phyloP scores from a whole-genome alignment of 2,113 vertebrate species.

The Anarhynchus alexandrinus region DNA sequence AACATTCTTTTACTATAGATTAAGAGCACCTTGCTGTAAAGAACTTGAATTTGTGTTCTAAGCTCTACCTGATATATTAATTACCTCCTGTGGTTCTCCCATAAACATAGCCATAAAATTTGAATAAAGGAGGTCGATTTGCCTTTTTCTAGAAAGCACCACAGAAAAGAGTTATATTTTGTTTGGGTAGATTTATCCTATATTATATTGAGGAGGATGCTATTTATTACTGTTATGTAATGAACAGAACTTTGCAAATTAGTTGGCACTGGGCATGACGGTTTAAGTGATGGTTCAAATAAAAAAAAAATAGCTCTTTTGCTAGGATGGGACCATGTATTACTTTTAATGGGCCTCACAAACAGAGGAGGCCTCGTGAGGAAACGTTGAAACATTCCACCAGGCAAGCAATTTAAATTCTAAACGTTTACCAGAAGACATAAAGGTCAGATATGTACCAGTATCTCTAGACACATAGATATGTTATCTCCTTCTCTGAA shows the following conservation, averaged over 20 bases:
- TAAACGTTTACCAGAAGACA: neutral
- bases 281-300: neutral
- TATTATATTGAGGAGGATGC: neutral
- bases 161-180: neutral
- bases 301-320: neutral
- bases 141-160: neutral
- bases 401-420: slow-evolving; percentile 33
- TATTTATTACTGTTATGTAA: neutral
- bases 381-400: neutral
- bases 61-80: neutral
- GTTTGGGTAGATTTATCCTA: neutral
- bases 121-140: neutral
- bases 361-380: neutral
- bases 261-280: neutral
- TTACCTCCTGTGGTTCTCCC: neutral
- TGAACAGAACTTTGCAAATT: neutral
- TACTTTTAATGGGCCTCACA: neutral
- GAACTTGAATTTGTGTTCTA: neutral
- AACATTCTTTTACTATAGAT: neutral
- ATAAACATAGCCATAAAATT: neutral
- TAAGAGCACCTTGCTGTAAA: neutral
- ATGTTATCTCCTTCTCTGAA: neutral
- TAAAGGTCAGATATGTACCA: slow-evolving; percentile 37
- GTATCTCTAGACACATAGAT: slow-evolving; percentile 6
- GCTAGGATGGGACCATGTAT: neutral